Evolutionary conservation across 2,888 invertebrate species (phyloP).

Genomic region (Ctena decussata): DNA sequence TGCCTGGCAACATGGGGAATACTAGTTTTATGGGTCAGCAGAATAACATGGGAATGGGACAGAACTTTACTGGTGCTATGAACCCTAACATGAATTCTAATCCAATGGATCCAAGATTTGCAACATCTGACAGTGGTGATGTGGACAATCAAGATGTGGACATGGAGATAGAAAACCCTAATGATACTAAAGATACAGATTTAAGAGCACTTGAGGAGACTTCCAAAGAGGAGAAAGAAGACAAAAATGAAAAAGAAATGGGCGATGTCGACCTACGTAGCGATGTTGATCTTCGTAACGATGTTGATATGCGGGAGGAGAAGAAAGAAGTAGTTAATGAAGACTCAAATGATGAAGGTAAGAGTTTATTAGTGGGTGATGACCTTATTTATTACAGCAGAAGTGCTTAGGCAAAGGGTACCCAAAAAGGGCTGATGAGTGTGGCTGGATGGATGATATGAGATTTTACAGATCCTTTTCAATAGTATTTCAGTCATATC

Average conservation of each 20-base stretch:
- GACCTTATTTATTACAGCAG: too few relatives aligned
- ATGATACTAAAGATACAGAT: conserved; percentile 33
- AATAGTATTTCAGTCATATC: too few relatives aligned
- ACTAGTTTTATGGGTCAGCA: conserved; percentile 19
- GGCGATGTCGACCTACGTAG: conserved; percentile 50
- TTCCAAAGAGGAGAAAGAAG: neutral
- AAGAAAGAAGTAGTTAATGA: neutral
- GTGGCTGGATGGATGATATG: too few relatives aligned
- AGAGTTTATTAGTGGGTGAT: too few relatives aligned
- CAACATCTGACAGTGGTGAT: neutral
- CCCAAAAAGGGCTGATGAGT: too few relatives aligned
- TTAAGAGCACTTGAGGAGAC: conserved; percentile 24
- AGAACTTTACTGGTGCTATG: neutral
- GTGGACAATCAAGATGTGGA: conserved; percentile 27
- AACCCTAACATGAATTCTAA: neutral
- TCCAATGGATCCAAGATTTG: neutral
- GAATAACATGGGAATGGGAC: conserved; percentile 14
- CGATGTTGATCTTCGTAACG: too few relatives aligned
- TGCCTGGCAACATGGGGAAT: neutral
- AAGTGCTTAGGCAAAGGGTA: too few relatives aligned
- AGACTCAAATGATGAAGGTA: neutral
- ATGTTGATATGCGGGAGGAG: conserved; percentile 57
- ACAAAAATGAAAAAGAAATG: conserved; percentile 1
- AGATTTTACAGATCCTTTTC: too few relatives aligned
- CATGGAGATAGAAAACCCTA: neutral